Conservation (phyloP, 2,888 invertebrate genomes). For the Agrochola circellaris region DNA sequence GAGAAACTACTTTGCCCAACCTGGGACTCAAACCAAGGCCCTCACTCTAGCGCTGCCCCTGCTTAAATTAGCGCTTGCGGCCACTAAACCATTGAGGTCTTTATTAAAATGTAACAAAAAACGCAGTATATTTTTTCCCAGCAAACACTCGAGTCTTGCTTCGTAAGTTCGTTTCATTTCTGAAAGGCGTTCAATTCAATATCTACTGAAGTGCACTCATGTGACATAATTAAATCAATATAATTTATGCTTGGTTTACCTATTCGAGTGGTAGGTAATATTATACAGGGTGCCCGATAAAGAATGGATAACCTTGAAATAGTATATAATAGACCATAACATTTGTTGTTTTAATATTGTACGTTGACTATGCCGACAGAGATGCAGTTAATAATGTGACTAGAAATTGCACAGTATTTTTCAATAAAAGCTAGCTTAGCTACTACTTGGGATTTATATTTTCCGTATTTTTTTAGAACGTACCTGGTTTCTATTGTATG, state of each 20-base stretch:
- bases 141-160: background rate
- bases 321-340: no score
- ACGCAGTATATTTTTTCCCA: background rate
- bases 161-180: background rate
- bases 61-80: background rate
- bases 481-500: no score
- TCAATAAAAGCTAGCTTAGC: no score
- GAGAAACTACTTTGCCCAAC: background rate
- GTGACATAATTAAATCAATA: constrained; percentile 3
- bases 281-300: no score
- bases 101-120: background rate
- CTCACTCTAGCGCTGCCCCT: background rate
- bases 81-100: background rate
- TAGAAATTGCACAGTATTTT: no score
- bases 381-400: no score
- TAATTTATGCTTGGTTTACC: background rate
- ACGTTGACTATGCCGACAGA: no score
- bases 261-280: background rate
- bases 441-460: no score
- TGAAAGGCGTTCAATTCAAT: background rate
- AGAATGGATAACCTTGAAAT: no score
- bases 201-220: background rate
- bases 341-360: no score
- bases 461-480: no score
- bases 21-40: background rate